phyloP scores from a whole-genome alignment of 2,797 vertebrate species.

The Sebastes dallii region DNA sequence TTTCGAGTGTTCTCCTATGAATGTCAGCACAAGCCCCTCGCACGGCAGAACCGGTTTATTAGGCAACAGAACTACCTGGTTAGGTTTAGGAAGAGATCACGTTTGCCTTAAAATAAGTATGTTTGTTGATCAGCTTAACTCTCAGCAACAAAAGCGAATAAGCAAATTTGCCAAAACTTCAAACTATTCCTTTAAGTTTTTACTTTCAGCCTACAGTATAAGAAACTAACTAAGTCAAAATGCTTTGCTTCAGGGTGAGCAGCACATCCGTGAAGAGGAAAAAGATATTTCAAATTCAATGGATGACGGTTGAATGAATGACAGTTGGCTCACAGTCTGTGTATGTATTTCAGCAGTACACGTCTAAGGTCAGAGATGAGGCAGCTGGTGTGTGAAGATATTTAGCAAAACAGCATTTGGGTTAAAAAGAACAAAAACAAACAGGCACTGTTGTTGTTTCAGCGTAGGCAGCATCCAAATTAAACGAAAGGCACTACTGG shows the following conservation, averaged over 20 bases:
- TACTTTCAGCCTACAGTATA: not conserved
- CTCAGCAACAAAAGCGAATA: not conserved
- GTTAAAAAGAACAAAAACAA: not conserved
- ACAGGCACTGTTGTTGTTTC: constrained; percentile 9
- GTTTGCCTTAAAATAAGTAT: too few relatives aligned
- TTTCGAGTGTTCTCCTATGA: too few relatives aligned
- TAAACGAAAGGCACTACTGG: constrained; percentile 30
- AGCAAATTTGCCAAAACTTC: not conserved
- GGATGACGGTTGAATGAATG: not conserved
- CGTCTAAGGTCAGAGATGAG: not conserved
- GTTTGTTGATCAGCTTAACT: not conserved
- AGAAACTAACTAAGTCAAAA: not conserved
- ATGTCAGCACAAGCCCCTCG: too few relatives aligned
- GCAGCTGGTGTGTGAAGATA: not conserved
- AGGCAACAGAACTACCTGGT: too few relatives aligned
- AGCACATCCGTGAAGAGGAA: too few relatives aligned
- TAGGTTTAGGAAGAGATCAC: too few relatives aligned
- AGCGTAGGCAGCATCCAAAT: not conserved
- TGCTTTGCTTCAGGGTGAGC: too few relatives aligned
- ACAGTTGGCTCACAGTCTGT: not conserved
- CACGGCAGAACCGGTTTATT: too few relatives aligned
- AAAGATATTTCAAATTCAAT: not conserved
- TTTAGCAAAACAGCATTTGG: not conserved
- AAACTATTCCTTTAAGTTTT: not conserved
- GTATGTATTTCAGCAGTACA: not conserved